A percentile compares a stretch with the other conserved stretches of the same genome.
These are phyloP conservation scores for Encarsia formosa DNA, from an alignment of 2,888 invertebrate genomes.

Conservation along the genomic window DNA sequence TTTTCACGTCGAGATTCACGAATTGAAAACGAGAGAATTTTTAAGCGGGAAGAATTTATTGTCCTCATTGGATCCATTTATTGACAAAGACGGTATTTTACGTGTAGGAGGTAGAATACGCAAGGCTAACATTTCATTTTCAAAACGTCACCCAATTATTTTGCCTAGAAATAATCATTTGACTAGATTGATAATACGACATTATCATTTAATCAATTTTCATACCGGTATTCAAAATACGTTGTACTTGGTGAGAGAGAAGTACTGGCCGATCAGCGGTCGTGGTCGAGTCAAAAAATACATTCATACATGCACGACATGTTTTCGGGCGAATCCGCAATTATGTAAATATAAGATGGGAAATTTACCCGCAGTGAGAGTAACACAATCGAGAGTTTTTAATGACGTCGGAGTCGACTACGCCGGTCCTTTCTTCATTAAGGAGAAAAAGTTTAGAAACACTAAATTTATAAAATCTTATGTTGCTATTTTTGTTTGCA, in stretches of 20 bases:
- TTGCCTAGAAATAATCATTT: constrained; percentile 30
- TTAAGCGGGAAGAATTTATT: neutral
- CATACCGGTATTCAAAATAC: constrained; percentile 32
- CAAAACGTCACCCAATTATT: constrained; percentile 32
- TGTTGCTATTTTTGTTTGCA: constrained; percentile 12
- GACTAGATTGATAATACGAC: constrained; percentile 30
- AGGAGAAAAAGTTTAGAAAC: constrained; percentile 19
- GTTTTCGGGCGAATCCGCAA: constrained; percentile 9
- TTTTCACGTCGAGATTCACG: neutral
- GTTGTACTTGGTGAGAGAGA: constrained; percentile 10
- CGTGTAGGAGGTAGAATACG: constrained; percentile 34
- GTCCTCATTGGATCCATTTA: constrained; percentile 24
- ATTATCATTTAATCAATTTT: constrained; percentile 24
- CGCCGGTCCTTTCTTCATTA: constrained; percentile 18
- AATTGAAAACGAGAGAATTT: neutral
- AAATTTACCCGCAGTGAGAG: constrained; percentile 5
- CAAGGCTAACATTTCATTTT: constrained; percentile 25
- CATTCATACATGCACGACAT: constrained; percentile 13
- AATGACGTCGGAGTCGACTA: constrained; percentile 16
- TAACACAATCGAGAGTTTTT: constrained; percentile 10
- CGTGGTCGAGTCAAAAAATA: constrained; percentile 7
- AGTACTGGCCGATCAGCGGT: constrained; percentile 21
- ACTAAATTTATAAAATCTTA: constrained; percentile 10
- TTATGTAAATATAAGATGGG: constrained; percentile 19
- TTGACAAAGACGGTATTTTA: constrained; percentile 25